These are phyloP conservation scores for Lordiphosa stackelbergi DNA, from an alignment of 1,140 invertebrate species.

Conservation along the genomic window DNA sequence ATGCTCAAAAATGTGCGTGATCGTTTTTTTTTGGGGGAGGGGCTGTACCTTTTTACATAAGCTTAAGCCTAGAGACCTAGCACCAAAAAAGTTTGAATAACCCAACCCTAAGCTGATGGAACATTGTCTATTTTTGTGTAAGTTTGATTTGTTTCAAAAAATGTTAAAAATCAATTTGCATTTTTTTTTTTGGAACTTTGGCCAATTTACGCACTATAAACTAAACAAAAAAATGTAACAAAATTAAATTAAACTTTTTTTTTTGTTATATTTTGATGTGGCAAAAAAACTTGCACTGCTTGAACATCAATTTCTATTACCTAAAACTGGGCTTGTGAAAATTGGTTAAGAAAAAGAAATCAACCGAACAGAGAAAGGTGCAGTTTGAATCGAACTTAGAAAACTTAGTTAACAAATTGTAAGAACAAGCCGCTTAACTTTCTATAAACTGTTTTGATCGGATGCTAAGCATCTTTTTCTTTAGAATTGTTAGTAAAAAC, in stretches of 20 bases:
- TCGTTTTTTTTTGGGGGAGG: conserved; percentile 33
- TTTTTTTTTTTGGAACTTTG: conserved; percentile 13
- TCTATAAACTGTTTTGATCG: conserved; percentile 8
- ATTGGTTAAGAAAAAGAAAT: conserved; percentile 28
- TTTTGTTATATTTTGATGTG: conserved; percentile 39
- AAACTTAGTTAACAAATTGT: conserved; percentile 31
- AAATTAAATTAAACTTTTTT: conserved; percentile 3
- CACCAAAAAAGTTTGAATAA: conserved; percentile 48
- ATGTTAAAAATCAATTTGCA: conserved; percentile 74
- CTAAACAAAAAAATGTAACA: conserved; percentile 62
- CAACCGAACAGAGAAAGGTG: conserved; percentile 42
- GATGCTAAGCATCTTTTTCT: conserved; percentile 31
- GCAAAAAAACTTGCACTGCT: conserved; percentile 76
- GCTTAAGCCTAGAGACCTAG: conserved; percentile 50
- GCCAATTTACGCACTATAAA: conserved; percentile 73
- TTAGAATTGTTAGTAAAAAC: conserved; percentile 59
- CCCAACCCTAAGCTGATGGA: conserved; percentile 11
- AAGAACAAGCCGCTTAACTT: conserved; percentile 32
- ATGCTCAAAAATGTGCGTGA: conserved; percentile 74
- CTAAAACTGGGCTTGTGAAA: conserved; percentile 41
- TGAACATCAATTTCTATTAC: conserved; percentile 44
- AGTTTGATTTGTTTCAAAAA: conserved; percentile 70
- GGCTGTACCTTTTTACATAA: conserved; percentile 35
- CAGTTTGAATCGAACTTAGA: conserved; percentile 57
- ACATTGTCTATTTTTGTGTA: conserved; percentile 27